Percentiles rank a stretch among this genome's conserved stretches.
Evolutionary conservation across 2,888 invertebrate genomes (phyloP).

Genomic region (Synanthedon myopaeformis): DNA sequence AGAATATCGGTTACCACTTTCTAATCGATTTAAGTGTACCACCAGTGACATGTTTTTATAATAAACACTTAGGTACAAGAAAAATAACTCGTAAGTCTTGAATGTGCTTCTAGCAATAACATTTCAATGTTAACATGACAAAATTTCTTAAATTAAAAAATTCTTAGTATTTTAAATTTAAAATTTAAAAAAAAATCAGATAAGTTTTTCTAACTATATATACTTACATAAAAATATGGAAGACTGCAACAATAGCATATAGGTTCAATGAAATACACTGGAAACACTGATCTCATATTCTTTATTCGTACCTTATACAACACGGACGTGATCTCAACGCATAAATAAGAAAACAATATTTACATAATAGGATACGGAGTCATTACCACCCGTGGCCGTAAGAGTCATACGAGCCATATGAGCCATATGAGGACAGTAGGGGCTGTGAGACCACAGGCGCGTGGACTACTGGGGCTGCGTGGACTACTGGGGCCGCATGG

Average conservation of each 20-base stretch:
- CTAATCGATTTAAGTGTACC: no score
- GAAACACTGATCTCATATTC: slow-evolving; percentile 29
- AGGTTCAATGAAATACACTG: not conserved
- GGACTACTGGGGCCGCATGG: slow-evolving; percentile 29
- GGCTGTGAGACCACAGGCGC: slow-evolving; percentile 15
- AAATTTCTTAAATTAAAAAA: no score
- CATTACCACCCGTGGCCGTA: slow-evolving; percentile 52
- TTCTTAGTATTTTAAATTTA: no score
- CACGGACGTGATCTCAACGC: slow-evolving; percentile 55
- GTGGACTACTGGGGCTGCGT: slow-evolving; percentile 16
- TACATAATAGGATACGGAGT: slow-evolving; percentile 14
- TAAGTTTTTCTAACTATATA: no score
- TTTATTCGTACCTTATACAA: slow-evolving; percentile 44
- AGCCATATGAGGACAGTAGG: slow-evolving; percentile 8
- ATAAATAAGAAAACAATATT: slow-evolving; percentile 25
- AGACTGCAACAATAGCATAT: not conserved
- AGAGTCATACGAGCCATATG: slow-evolving; percentile 12
- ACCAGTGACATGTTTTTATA: no score
- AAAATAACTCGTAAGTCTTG: no score
- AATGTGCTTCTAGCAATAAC: no score
- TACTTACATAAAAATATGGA: no score
- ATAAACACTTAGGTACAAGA: no score
- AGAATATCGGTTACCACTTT: no score
- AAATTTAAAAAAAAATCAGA: no score
- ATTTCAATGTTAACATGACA: no score